phyloP scores from a whole-genome alignment of 2,888 invertebrate genomes.

The Trypoxylon attenuatum region DNA sequence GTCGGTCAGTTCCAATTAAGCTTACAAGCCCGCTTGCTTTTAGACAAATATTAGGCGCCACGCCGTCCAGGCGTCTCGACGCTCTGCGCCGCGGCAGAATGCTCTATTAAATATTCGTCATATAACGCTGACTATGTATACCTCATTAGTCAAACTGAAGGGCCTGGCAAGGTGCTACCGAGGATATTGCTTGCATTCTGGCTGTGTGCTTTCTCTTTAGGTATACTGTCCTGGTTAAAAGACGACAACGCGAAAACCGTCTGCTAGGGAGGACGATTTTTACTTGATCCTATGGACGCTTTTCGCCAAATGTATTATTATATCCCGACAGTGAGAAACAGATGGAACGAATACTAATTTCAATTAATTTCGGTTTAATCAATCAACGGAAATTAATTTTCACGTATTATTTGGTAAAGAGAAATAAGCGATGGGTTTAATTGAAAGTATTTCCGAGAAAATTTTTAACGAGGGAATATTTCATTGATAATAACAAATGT shows the following conservation, averaged over 20 bases:
- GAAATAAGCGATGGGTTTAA: background rate
- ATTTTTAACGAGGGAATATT: background rate
- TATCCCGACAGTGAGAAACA: too few relatives aligned
- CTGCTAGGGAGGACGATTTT: too few relatives aligned
- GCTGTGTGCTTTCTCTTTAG: background rate
- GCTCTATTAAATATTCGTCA: conserved; percentile 48
- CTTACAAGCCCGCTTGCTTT: conserved; percentile 40
- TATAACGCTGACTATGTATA: conserved; percentile 26
- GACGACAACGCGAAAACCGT: background rate
- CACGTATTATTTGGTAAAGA: too few relatives aligned
- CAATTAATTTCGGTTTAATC: too few relatives aligned
- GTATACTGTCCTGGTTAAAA: background rate
- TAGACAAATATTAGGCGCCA: conserved; percentile 46
- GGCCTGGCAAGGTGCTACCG: background rate
- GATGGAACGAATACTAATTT: too few relatives aligned
- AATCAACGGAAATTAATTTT: too few relatives aligned
- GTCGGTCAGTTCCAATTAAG: conserved; percentile 49
- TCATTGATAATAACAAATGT: background rate
- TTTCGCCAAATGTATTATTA: too few relatives aligned
- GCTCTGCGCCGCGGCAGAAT: conserved; percentile 6
- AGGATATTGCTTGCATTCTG: conserved; percentile 18
- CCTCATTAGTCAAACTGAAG: conserved; percentile 29
- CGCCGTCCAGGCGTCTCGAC: conserved; percentile 32
- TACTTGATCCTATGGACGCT: too few relatives aligned
- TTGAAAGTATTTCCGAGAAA: conserved; percentile 1